Conservation (phyloP, 23 tunicate genomes). For the Styela clava region DNA sequence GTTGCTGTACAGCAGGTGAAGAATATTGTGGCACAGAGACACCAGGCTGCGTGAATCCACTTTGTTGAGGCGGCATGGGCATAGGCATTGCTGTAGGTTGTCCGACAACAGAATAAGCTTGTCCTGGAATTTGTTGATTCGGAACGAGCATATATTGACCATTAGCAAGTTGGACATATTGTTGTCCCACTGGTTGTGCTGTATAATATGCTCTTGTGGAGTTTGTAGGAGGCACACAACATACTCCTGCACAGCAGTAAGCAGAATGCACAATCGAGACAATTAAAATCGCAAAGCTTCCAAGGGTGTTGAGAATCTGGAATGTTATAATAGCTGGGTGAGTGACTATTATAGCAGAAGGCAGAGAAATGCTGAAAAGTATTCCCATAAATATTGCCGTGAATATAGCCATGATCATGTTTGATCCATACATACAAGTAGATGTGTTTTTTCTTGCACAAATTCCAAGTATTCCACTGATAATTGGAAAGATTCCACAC, state of each 20-base stretch:
- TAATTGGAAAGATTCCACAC: background rate
- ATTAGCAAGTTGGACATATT: background rate
- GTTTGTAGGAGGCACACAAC: background rate
- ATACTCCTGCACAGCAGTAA: conserved; percentile 9
- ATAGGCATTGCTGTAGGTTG: background rate
- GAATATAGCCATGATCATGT: conserved; percentile 8
- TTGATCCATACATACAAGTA: conserved; percentile 3
- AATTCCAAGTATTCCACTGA: conserved; percentile 16
- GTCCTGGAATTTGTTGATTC: background rate
- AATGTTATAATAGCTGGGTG: background rate
- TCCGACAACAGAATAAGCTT: background rate
- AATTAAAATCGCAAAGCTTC: background rate
- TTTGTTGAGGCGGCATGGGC: background rate
- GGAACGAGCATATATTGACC: background rate
- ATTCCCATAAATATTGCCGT: background rate
- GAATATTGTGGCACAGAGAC: background rate
- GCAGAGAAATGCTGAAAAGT: background rate
- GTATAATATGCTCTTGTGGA: background rate
- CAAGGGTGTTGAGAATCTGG: background rate
- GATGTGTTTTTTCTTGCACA: conserved; percentile 3
- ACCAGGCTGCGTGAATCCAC: background rate
- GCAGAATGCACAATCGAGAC: conserved; percentile 21
- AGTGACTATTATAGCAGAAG: background rate
- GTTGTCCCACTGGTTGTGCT: background rate
- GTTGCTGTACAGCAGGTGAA: background rate